Evolutionary conservation across 2,113 vertebrate genomes (phyloP), one percentile per base, ranked within the genome.

Genomic region (Aptenodytes forsteri): DNA sequence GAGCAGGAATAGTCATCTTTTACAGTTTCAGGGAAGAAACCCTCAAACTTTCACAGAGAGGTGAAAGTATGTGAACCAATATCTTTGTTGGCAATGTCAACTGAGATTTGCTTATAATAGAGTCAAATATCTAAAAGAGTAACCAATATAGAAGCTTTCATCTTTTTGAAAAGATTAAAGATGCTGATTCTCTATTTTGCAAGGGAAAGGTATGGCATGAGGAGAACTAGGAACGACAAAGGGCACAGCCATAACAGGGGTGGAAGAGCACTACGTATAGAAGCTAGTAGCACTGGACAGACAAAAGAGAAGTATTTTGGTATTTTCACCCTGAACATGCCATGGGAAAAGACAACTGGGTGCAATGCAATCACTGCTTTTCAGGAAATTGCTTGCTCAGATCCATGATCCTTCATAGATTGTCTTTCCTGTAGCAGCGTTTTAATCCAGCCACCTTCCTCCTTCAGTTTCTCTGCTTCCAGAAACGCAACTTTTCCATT

Each of bases 81-180:
- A 81, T 64, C 52, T 69, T 44, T 65, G 27, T 54, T 87, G 61
- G 64, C 65, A 70, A 82, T 32, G 40, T 32, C 65, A 96, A 59
- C 20, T 64, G 75, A 73, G 67, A 89, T 81, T 64, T 72, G 23
- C 87, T 36, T 86, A 77, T 50, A 40, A 76, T 87, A 93, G 90
- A 69, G 71, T 82, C 27, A 67, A 75, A 27, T 29, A 54, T 34
- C 77, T 82, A 49, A 66, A 75, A 91, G n/a, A 9, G 25, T 50
- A 85, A 91, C 49, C 18, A 58, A 44, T 55, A 96, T 2, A 80
- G 62, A 83, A 84, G n/a, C 22, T 87, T 90, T 93, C 55, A 77
- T 85, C 55, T 91, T 94, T 93, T 78, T 5, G 54, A 71, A 91
- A 93, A 85, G 46, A 93, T 77, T 76, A 91, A 91, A 90, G 54